A percentile compares a stretch with the other conserved stretches of the same genome.
phyloP scores from a whole-genome alignment of 2,113 vertebrate species.

The Balaeniceps rex region DNA sequence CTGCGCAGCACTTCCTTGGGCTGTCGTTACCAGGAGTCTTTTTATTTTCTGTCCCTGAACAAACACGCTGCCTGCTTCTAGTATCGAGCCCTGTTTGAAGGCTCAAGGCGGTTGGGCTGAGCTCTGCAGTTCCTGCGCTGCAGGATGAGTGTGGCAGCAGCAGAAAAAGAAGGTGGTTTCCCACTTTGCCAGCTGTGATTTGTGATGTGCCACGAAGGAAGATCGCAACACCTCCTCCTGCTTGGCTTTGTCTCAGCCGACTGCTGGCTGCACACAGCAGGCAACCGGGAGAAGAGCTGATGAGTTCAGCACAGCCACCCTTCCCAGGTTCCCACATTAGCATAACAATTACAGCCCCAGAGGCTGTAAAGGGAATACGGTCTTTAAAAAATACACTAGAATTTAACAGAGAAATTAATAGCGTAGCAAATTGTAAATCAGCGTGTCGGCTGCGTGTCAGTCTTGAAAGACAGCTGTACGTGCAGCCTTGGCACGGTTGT shows the following conservation, averaged over 20 bases:
- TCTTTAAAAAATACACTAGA: not conserved
- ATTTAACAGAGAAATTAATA: conserved; percentile 21
- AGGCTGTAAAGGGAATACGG: not conserved
- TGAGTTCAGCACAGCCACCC: not conserved
- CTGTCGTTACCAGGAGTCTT: not conserved
- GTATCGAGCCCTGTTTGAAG: not conserved
- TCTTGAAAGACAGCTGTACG: not conserved
- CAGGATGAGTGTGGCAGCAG: not conserved
- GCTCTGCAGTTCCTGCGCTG: not conserved
- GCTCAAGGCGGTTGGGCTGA: not conserved
- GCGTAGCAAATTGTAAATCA: not conserved
- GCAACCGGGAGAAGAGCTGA: not conserved
- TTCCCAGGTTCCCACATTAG: not conserved
- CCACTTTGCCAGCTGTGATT: not conserved
- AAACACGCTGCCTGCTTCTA: not conserved
- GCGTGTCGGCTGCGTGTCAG: not conserved
- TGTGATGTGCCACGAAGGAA: not conserved
- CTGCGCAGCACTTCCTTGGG: not conserved
- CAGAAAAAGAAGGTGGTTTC: not conserved
- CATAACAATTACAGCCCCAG: conserved; percentile 34
- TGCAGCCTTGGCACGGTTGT: not conserved
- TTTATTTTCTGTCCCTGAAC: not conserved
- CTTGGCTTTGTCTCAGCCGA: not conserved
- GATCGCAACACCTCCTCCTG: not conserved
- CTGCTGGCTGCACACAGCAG: not conserved